These are phyloP conservation scores for Ophiodon elongatus DNA, from an alignment of 2,113 vertebrate genomes.

Conservation along the genomic window DNA sequence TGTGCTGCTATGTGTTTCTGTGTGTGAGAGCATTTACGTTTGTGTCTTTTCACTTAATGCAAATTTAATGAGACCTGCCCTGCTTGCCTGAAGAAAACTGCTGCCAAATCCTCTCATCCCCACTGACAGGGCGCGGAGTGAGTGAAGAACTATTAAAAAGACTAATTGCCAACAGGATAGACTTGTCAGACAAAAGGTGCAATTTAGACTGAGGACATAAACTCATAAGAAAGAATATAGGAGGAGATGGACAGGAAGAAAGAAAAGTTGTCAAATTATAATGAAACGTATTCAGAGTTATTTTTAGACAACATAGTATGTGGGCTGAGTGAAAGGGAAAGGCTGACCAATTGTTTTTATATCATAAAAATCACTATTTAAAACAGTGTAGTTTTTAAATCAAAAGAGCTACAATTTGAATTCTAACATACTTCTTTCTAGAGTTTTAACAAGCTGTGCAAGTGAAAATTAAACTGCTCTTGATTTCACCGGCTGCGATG, in stretches of 20 bases:
- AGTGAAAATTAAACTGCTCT: neutral
- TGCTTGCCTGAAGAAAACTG: constrained; percentile 79
- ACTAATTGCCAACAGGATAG: constrained; percentile 75
- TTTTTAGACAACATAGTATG: neutral
- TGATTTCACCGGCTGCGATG: neutral
- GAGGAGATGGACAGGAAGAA: neutral
- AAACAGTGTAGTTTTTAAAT: neutral
- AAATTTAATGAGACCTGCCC: constrained; percentile 84
- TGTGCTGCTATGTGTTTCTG: constrained; percentile 26
- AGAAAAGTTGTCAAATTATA: neutral
- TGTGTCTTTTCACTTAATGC: constrained; percentile 68
- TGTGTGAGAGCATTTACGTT: constrained; percentile 24
- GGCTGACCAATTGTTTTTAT: neutral
- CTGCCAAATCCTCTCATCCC: constrained; percentile 80
- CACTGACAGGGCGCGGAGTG: constrained; percentile 74
- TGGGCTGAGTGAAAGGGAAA: neutral
- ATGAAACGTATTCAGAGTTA: neutral
- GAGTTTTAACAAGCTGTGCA: neutral
- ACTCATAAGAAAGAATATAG: neutral
- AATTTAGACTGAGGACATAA: constrained; percentile 25
- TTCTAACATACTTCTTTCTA: neutral
- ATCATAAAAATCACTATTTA: neutral
- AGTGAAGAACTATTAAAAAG: constrained; percentile 85
- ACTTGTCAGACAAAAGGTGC: constrained; percentile 18
- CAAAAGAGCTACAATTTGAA: neutral